phyloP scores from a whole-genome alignment of 2,113 vertebrate genomes.

The Percopsis transmontana region DNA sequence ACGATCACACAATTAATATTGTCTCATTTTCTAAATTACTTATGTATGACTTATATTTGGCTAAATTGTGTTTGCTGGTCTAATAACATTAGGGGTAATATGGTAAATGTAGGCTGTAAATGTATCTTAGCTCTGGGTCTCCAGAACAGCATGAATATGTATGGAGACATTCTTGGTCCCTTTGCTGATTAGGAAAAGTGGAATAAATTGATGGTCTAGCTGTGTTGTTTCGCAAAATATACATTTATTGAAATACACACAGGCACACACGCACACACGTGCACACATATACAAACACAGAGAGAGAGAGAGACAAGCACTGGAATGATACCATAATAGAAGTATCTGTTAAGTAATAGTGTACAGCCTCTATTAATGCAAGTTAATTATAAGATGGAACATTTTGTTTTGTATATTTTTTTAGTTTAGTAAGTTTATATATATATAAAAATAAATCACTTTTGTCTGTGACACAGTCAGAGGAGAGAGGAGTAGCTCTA shows the following conservation, averaged over 20 bases:
- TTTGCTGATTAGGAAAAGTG: conserved; percentile 68
- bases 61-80: conserved; percentile 65
- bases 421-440: too few relatives aligned
- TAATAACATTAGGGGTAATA: conserved; percentile 71
- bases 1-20: conserved; percentile 62
- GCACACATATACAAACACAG: neutral
- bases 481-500: too few relatives aligned
- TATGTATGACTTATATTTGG: conserved; percentile 70
- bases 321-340: too few relatives aligned
- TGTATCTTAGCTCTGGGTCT: conserved; percentile 52
- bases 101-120: conserved; percentile 65
- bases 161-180: conserved; percentile 63
- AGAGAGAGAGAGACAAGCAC: neutral
- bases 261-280: neutral
- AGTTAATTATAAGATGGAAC: too few relatives aligned
- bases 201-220: conserved; percentile 64
- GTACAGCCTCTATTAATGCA: too few relatives aligned
- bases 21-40: conserved; percentile 65
- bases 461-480: too few relatives aligned
- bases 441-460: too few relatives aligned
- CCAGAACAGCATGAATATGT: conserved; percentile 68
- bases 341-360: neutral
- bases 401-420: too few relatives aligned
- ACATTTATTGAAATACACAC: conserved; percentile 39
- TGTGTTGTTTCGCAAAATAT: conserved; percentile 41